These are phyloP conservation scores for Chionodraco myersi DNA, from an alignment of 2,113 vertebrate species.

Conservation along the genomic window DNA sequence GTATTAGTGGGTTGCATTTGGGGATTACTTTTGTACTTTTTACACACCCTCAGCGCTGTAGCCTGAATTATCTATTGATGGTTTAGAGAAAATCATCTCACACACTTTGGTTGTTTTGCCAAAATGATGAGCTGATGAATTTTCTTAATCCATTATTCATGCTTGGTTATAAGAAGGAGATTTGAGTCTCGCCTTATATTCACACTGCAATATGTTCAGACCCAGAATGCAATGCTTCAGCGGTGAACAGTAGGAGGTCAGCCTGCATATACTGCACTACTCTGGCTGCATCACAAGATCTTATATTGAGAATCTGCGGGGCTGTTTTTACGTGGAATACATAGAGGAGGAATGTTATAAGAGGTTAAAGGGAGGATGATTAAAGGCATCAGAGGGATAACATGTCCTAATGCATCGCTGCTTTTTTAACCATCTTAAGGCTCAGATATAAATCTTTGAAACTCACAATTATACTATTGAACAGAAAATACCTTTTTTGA, in stretches of 20 bases:
- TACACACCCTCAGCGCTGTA: background rate
- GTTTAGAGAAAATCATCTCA: slow-evolving; percentile 12
- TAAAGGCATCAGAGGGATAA: background rate
- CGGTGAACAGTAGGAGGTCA: slow-evolving; percentile 24
- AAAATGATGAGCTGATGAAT: slow-evolving; percentile 59
- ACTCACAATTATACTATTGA: background rate
- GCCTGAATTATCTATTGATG: slow-evolving; percentile 21
- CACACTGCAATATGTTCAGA: slow-evolving; percentile 56
- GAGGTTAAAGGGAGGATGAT: slow-evolving; percentile 1
- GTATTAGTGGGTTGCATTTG: background rate
- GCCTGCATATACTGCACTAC: background rate
- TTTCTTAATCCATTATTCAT: slow-evolving; percentile 64
- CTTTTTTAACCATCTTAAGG: background rate
- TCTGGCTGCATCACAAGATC: slow-evolving; percentile 19
- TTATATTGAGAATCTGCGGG: background rate
- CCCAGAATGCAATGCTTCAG: slow-evolving; percentile 9
- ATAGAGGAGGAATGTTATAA: slow-evolving; percentile 2
- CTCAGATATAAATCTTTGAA: background rate
- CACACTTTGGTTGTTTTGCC: background rate
- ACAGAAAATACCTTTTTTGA: no score
- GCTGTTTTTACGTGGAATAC: slow-evolving; percentile 1
- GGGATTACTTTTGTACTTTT: background rate
- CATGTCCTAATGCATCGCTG: background rate
- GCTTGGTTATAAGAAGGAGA: slow-evolving; percentile 52
- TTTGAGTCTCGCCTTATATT: slow-evolving; percentile 22